phyloP scores from a whole-genome alignment of 2,888 invertebrate genomes.

The Athalia circularis region DNA sequence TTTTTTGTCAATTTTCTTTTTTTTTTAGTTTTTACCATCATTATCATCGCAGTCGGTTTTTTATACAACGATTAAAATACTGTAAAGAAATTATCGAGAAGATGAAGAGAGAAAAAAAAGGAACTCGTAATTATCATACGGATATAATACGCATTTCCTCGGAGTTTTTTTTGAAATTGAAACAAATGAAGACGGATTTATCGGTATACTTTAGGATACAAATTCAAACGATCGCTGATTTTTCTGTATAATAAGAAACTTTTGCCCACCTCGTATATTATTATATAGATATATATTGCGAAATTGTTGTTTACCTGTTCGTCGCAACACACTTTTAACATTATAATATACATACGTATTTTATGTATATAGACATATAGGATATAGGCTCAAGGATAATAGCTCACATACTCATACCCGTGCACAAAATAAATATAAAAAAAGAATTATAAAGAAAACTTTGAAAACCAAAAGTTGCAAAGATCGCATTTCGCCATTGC shows the following conservation, averaged over 20 bases:
- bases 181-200: no score
- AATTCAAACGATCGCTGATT: neutral
- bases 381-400: constrained; percentile 70
- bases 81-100: neutral
- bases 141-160: no score
- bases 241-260: neutral
- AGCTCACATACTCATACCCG: constrained; percentile 60
- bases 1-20: neutral
- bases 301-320: constrained; percentile 67
- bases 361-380: constrained; percentile 47
- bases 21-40: neutral
- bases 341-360: neutral
- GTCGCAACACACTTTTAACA: constrained; percentile 46
- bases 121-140: no score
- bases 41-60: neutral
- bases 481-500: neutral
- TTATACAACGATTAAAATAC: neutral
- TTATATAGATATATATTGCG: constrained; percentile 60
- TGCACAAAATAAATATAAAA: neutral
- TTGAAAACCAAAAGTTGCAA: neutral
- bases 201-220: neutral
- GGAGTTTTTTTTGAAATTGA: no score
- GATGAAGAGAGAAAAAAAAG: neutral
- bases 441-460: neutral
- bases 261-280: neutral